phyloP scores from a whole-genome alignment of 2,888 invertebrate genomes.

The Strigamia maritima region DNA sequence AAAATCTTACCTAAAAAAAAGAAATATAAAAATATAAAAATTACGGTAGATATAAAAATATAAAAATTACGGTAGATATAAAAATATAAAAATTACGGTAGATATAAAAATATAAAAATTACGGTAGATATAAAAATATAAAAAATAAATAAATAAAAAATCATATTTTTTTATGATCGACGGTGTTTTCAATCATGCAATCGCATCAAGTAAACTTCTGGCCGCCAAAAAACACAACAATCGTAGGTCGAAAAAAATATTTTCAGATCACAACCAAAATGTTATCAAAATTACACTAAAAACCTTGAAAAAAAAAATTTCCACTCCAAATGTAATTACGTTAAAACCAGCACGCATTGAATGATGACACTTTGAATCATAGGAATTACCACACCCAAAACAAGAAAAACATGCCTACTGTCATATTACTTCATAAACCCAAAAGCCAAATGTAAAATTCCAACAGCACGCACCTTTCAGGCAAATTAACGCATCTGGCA shows the following conservation, averaged over 20 bases:
- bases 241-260: no score
- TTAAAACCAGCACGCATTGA: neutral
- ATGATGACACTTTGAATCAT: neutral
- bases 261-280: no score
- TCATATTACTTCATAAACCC: no score
- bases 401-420: neutral
- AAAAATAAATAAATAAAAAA: no score
- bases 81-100: neutral
- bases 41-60: neutral
- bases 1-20: neutral
- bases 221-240: no score
- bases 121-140: no score
- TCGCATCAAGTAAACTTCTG: no score
- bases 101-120: no score
- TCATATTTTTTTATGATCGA: no score
- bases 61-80: neutral
- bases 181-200: no score
- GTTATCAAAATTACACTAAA: neutral
- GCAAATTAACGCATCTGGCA: conserved; percentile 4
- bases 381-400: conserved; percentile 1
- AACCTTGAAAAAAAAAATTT: neutral
- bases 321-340: neutral
- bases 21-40: neutral
- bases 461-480: neutral
- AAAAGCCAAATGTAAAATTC: neutral